Base-by-base conservation (phyloP, 2,113 vertebrate genomes). In the Heptranchias perlo region DNA sequence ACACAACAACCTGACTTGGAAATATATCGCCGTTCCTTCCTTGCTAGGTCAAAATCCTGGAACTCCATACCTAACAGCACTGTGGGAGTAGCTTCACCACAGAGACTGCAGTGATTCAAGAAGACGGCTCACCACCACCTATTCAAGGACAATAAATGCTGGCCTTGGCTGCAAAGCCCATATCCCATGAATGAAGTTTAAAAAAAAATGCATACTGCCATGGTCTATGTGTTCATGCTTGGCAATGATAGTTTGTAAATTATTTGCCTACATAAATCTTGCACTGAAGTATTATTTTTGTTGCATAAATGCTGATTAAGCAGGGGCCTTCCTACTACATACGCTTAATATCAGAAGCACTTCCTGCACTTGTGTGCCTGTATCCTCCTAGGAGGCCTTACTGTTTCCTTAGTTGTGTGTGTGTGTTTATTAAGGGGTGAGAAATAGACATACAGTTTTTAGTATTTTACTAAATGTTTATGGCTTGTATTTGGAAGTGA, bases 271-370 rank as follows among this genome's bases (percentile, higher is more conserved):
- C 58, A 62, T 62, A 92, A 31, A 92, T 92, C 58, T 93, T 93
- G 35, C 61, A 93, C 89, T 93, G n/a, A 62, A 93, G 35, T 54
- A n/a, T 91, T 91, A 58, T 58, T 89, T 91, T 91, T 14, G 31
- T 18, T 54, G 87, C 52, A 5, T n/a, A 91, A 91, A 25, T 64
- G 35, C 35, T 62, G 58, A 93, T 93, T 93, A 93, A 93, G 89
- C 89, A 93, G 35, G 58, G 18, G 49, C 84, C 23, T 35, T n/a
- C 54, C 76, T 78, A 78, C n/a, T 78, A 78, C 18, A 78, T 7
- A 61, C 35, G 54, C 35, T 62, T 93, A 39, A 93, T 39, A 21
- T 62, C 54, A 23, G 58, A 93, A 39, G 35, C 35, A 62, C 21
- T 64, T 62, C 58, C 89, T 62, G 58, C n/a, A 93, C 61, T 62